Evolutionary conservation across 2,113 vertebrate species (phyloP), one percentile per base, ranked within the genome.

Genomic region (Corythaixoides concolor): DNA sequence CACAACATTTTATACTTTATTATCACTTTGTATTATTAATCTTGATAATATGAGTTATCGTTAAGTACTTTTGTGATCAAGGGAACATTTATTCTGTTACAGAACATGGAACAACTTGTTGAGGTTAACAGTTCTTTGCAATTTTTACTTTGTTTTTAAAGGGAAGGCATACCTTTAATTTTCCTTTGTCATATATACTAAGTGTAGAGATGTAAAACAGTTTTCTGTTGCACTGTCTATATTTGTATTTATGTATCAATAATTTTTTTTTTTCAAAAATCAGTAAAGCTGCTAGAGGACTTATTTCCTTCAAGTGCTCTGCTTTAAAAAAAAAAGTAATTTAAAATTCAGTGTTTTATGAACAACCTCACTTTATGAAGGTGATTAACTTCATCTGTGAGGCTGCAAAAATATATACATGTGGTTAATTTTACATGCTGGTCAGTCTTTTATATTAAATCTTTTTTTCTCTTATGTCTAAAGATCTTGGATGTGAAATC

Each of bases 151-250:
- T 85, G 30, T 82, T 91, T 35, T 74, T 26, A 63, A 94, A 58
- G 24, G 21, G 37, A 85, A 45, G 27, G 28, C 8, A 7, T 52
- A 37, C 12, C 9, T 69, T 39, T 79, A 7, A 5, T 18, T 83
- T 89, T 76, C 63, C 23, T 82, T 77, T 7, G 3, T 35, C 21
- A 6, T 18, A 3, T 28, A 7, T 66, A 30, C 6, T 16, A 8
- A 37, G 18, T 0, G 0, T 59, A 50, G 37, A 24, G 8, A 22
- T 37, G 5, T 56, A 1, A 41, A 27, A 15, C 24, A 37, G 14
- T 52, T 89, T 63, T 89, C 12, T 43, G 68, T 4, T 58, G 24
- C 4, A 2, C 9, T 58, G 27, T 47, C 23, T 6, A 5, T n/a
- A 4, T 74, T 41, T 84, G 3, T 33, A 19, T 60, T 13, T 59